Conservation (phyloP, 2,113 vertebrate species). For the Lanius ludovicianus region DNA sequence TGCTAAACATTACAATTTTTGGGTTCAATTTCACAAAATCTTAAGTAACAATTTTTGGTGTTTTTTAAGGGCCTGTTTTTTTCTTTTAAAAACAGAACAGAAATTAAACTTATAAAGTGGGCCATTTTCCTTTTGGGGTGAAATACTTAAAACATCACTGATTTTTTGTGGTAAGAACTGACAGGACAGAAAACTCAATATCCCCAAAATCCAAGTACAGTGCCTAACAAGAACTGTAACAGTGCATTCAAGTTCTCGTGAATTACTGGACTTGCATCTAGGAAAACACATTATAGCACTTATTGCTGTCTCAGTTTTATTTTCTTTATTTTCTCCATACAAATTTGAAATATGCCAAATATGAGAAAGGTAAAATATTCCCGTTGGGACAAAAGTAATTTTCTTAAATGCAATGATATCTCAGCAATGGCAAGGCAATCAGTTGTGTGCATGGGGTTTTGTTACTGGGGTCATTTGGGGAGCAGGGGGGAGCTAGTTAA, state of each 20-base stretch:
- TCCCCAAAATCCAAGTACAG: neutral
- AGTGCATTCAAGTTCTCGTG: neutral
- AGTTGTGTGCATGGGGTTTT: neutral
- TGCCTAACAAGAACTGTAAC: constrained; percentile 18
- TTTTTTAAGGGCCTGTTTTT: neutral
- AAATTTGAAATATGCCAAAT: neutral
- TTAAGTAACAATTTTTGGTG: neutral
- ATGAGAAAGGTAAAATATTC: neutral
- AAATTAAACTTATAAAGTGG: constrained; percentile 25
- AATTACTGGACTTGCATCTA: constrained; percentile 21
- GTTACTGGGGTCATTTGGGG: neutral
- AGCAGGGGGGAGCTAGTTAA: rapidly evolving
- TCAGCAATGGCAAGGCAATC: neutral
- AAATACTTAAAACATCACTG: constrained; percentile 16
- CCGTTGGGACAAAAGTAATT: neutral
- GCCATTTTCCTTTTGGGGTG: constrained; percentile 10
- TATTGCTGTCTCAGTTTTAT: neutral
- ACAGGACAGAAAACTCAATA: constrained; percentile 26
- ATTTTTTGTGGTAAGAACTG: constrained; percentile 27
- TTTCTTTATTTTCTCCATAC: neutral
- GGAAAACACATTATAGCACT: constrained; percentile 9
- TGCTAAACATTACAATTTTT: neutral
- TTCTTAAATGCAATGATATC: neutral
- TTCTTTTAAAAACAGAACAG: constrained; percentile 5
- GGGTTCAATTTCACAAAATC: neutral